These are phyloP conservation scores for Drepanosiphum platanoidis DNA, from an alignment of 2,888 invertebrate species.

Conservation along the genomic window DNA sequence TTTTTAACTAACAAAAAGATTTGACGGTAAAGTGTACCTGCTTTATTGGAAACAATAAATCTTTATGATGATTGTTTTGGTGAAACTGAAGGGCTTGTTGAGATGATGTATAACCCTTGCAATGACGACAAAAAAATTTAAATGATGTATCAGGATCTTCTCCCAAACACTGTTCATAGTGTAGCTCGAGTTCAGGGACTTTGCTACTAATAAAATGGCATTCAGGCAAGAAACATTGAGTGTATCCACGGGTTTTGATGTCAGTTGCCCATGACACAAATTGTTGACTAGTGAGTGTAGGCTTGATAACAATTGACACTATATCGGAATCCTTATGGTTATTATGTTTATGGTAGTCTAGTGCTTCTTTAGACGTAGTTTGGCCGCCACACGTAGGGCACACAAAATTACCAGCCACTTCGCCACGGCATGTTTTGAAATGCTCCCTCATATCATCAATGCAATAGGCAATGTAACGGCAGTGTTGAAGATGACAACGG, in stretches of 20 bases:
- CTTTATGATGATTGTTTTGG: slow-evolving; percentile 60
- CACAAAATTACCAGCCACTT: slow-evolving; percentile 55
- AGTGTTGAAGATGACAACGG: slow-evolving; percentile 65
- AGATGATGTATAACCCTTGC: slow-evolving; percentile 56
- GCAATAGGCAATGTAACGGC: slow-evolving; percentile 65
- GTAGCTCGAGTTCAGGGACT: slow-evolving; percentile 37
- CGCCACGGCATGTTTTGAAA: slow-evolving; percentile 62
- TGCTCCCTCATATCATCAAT: slow-evolving; percentile 65
- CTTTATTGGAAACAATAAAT: slow-evolving; percentile 56
- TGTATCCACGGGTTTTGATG: slow-evolving; percentile 55
- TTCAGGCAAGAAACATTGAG: slow-evolving; percentile 55
- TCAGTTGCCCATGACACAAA: slow-evolving; percentile 29
- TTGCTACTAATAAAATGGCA: slow-evolving; percentile 58
- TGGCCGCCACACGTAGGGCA: slow-evolving; percentile 55
- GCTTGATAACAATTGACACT: slow-evolving; percentile 52
- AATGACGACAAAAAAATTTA: slow-evolving; percentile 54
- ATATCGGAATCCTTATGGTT: slow-evolving; percentile 54
- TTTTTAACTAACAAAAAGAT: neutral
- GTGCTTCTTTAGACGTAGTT: slow-evolving; percentile 52
- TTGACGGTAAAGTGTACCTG: slow-evolving; percentile 26
- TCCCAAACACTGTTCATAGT: slow-evolving; percentile 54
- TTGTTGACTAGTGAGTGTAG: slow-evolving; percentile 43
- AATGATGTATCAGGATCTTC: slow-evolving; percentile 55
- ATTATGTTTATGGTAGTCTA: slow-evolving; percentile 51
- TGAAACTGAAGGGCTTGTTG: slow-evolving; percentile 56